Conservation (phyloP, 2,888 invertebrate species). For the Perizoma affinitatum region DNA sequence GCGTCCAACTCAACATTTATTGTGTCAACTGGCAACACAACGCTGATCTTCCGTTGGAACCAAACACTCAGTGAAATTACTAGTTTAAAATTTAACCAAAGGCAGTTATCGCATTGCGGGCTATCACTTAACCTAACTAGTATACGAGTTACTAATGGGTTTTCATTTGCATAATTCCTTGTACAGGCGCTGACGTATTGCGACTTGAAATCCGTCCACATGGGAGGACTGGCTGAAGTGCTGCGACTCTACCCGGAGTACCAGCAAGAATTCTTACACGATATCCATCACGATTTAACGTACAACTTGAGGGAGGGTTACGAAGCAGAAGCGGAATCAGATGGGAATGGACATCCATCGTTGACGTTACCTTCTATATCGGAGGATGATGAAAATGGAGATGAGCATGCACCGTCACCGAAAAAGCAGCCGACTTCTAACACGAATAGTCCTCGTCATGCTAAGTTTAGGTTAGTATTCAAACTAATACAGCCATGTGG, state of each 20-base stretch:
- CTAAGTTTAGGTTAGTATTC: constrained; percentile 80
- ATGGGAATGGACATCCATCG: constrained; percentile 91
- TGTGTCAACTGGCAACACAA: no score
- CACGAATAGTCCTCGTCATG: constrained; percentile 87
- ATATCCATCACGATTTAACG: constrained; percentile 97
- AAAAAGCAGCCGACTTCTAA: constrained; percentile 85
- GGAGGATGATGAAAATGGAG: constrained; percentile 96
- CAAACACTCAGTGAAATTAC: no score
- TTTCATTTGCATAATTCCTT: constrained; percentile 34
- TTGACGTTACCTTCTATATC: constrained; percentile 96
- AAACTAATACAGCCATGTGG: not conserved
- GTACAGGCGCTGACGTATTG: constrained; percentile 95
- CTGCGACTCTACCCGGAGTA: constrained; percentile 96
- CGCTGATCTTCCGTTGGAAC: no score
- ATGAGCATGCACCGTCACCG: constrained; percentile 87
- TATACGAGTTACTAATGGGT: constrained; percentile 14
- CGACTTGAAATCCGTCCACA: constrained; percentile 96
- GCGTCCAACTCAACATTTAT: no score
- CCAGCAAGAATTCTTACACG: constrained; percentile 96
- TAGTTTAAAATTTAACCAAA: no score
- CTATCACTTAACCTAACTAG: constrained; percentile 17
- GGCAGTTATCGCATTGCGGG: constrained; percentile 7
- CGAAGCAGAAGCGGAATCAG: constrained; percentile 92
- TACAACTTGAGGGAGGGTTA: constrained; percentile 97
- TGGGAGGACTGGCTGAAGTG: constrained; percentile 95